Conservation (phyloP, 2,797 vertebrate genomes). For the Gymnothorax javanicus region DNA sequence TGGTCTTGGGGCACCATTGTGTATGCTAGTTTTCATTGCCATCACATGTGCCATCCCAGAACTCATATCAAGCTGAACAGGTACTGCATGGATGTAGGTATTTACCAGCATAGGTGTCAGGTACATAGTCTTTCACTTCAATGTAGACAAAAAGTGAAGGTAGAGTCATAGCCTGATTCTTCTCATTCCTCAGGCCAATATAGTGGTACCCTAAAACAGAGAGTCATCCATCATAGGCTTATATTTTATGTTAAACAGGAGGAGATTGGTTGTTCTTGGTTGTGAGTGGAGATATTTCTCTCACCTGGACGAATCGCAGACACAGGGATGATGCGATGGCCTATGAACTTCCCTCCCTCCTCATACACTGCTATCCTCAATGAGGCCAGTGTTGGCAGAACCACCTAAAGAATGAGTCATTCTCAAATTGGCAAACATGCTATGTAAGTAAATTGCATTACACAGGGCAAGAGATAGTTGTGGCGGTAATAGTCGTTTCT, state of each 20-base stretch:
- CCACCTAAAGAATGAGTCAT: constrained; percentile 72
- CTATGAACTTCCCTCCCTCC: constrained; percentile 96
- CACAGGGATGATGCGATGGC: constrained; percentile 93
- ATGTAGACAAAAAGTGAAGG: constrained; percentile 94
- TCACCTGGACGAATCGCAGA: constrained; percentile 93
- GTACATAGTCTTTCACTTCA: constrained; percentile 97
- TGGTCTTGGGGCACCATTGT: too few relatives aligned
- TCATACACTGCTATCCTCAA: constrained; percentile 93
- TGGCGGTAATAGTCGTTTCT: too few relatives aligned
- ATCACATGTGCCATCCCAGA: too few relatives aligned
- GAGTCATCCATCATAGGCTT: neutral
- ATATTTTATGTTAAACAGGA: neutral
- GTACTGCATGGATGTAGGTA: neutral
- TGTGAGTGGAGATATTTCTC: neutral
- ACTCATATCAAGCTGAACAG: neutral
- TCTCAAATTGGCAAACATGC: neutral
- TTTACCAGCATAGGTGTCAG: constrained; percentile 94
- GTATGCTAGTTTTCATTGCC: too few relatives aligned
- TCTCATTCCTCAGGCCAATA: constrained; percentile 91
- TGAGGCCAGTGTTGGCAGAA: constrained; percentile 91
- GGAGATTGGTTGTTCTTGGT: neutral
- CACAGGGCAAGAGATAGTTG: neutral
- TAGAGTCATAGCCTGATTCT: constrained; percentile 88
- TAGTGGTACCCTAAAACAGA: constrained; percentile 87
- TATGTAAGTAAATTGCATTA: neutral